Conservation (phyloP, 2,888 invertebrate genomes). For the Amiota mariae region DNA sequence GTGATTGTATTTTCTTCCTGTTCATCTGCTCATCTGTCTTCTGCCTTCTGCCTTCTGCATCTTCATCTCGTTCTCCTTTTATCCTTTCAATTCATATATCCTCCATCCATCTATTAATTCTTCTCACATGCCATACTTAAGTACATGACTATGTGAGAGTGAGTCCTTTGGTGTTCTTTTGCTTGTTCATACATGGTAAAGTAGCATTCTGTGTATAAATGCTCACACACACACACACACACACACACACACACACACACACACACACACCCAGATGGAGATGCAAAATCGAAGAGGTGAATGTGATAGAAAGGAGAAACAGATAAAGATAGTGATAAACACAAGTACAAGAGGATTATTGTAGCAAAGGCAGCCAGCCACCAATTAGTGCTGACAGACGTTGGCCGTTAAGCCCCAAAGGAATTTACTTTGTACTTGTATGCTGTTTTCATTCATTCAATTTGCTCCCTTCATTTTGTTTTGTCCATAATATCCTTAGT, state of each 20-base stretch:
- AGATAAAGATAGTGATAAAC: neutral
- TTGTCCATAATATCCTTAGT: too few relatives aligned
- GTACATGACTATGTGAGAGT: neutral
- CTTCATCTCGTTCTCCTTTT: too few relatives aligned
- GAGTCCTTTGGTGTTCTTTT: neutral
- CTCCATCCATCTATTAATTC: too few relatives aligned
- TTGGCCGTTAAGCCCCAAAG: conserved; percentile 57
- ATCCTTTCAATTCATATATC: too few relatives aligned
- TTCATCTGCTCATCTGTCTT: too few relatives aligned
- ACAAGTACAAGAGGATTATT: conserved; percentile 4
- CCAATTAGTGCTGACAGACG: conserved; percentile 66
- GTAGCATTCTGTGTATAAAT: conserved; percentile 23
- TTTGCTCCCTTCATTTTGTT: too few relatives aligned
- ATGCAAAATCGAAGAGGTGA: conserved; percentile 13
- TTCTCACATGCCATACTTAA: neutral
- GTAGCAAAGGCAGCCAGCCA: conserved; percentile 44
- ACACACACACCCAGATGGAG: too few relatives aligned
- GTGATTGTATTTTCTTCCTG: conserved; percentile 4
- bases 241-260: neutral
- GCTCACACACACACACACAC: conserved; percentile 16
- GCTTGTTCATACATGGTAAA: conserved; percentile 4
- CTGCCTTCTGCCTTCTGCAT: too few relatives aligned
- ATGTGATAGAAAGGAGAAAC: too few relatives aligned
- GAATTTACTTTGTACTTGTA: conserved; percentile 43
- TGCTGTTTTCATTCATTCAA: too few relatives aligned